Percentiles rank a stretch among this genome's conserved stretches.
Conservation (phyloP, 2,888 invertebrate genomes). For the Tethea ocularis region DNA sequence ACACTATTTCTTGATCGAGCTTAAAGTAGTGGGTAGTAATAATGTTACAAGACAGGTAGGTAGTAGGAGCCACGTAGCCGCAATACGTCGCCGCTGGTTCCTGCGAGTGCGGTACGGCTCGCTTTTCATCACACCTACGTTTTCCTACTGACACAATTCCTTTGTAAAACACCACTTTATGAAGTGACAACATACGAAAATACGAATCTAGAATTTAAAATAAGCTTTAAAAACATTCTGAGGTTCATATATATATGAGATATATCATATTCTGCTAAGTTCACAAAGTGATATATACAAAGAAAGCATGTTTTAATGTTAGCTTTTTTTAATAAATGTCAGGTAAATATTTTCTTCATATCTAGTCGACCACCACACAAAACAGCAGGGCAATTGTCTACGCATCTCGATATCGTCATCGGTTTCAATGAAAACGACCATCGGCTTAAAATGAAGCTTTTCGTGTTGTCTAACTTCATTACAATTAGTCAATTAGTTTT, state of each 20-base stretch:
- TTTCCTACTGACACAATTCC: conserved; percentile 57
- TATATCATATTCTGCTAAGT: too few species aligned
- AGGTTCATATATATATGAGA: too few species aligned
- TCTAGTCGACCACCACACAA: too few species aligned
- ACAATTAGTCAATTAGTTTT: too few species aligned
- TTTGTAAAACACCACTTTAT: conserved; percentile 51
- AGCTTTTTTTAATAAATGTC: too few species aligned
- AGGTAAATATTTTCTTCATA: too few species aligned
- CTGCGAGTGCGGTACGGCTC: conserved; percentile 13
- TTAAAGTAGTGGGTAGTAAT: neutral
- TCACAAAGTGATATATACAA: conserved; percentile 6
- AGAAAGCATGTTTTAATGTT: too few species aligned
- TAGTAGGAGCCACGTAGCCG: neutral
- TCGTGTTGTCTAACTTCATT: too few species aligned
- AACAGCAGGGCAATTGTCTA: too few species aligned
- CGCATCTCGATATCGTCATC: too few species aligned
- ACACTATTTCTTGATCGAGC: neutral
- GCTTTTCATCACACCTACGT: conserved; percentile 30
- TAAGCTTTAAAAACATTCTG: conserved; percentile 25
- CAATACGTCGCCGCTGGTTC: conserved; percentile 7
- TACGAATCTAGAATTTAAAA: conserved; percentile 35
- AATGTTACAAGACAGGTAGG: neutral
- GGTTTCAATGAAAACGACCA: too few species aligned
- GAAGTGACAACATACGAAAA: conserved; percentile 44
- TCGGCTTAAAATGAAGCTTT: too few species aligned